Conservation (phyloP, 2,113 vertebrate species). For the Poeciliopsis turrubarensis region DNA sequence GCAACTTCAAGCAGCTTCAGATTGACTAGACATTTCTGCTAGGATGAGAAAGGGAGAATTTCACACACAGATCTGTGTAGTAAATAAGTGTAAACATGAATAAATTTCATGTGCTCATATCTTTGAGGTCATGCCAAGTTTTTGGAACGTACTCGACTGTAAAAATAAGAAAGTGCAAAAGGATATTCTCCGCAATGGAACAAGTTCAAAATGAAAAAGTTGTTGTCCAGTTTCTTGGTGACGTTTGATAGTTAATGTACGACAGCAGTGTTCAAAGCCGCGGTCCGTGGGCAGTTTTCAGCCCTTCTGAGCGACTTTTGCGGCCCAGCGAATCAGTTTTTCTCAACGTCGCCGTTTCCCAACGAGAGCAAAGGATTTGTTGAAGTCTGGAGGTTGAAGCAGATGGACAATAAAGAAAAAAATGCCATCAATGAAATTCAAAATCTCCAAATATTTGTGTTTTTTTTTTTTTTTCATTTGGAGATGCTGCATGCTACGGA, state of each 20-base stretch:
- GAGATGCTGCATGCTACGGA: too few relatives aligned
- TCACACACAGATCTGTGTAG: background rate
- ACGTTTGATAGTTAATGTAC: background rate
- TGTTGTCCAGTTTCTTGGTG: background rate
- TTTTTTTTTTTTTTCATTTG: too few relatives aligned
- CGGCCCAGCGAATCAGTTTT: too few relatives aligned
- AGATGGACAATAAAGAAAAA: too few relatives aligned
- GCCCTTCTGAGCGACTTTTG: background rate
- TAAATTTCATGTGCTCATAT: background rate
- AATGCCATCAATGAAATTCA: too few relatives aligned
- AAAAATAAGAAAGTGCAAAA: background rate
- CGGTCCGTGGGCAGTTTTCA: background rate
- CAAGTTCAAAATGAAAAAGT: background rate
- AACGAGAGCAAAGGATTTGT: too few relatives aligned
- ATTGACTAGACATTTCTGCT: background rate
- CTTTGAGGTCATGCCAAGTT: background rate
- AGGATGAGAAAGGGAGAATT: background rate
- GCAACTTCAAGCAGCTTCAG: too few relatives aligned
- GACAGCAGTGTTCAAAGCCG: background rate
- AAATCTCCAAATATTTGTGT: too few relatives aligned
- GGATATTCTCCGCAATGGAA: background rate
- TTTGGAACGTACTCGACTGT: background rate
- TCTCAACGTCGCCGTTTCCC: too few relatives aligned
- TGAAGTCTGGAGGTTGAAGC: too few relatives aligned
- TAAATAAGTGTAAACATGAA: too few relatives aligned